Evolutionary conservation across 2,888 invertebrate genomes (phyloP).

Genomic region (Cantharis lateralis): DNA sequence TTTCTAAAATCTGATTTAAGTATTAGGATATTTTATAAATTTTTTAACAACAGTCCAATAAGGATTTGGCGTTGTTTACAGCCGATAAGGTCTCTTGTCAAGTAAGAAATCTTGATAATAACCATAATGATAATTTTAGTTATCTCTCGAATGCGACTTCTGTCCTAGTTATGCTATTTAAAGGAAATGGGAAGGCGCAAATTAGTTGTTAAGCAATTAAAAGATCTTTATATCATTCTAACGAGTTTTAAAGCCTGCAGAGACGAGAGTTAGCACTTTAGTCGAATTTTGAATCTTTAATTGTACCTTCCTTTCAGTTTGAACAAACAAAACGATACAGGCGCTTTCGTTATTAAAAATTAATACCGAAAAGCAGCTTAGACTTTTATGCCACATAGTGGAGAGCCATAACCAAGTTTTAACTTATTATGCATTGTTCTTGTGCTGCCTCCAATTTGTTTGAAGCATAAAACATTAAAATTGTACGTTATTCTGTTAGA

Average conservation of each 20-base stretch:
- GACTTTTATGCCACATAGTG: neutral
- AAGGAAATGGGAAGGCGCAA: conserved; percentile 16
- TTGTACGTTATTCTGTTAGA: conserved; percentile 6
- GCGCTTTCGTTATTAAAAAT: neutral
- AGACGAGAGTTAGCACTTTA: conserved; percentile 8
- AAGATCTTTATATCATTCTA: conserved; percentile 26
- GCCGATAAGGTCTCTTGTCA: neutral
- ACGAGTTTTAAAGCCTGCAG: conserved; percentile 11
- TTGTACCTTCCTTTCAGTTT: neutral
- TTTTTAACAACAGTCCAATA: neutral
- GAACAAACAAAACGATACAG: neutral
- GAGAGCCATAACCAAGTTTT: neutral
- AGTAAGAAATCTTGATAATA: conserved; percentile 19
- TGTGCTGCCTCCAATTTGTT: conserved; percentile 6
- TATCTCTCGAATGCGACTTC: conserved; percentile 27
- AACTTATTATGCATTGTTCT: conserved; percentile 5
- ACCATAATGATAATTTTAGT: conserved; percentile 23
- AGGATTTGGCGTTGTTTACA: neutral
- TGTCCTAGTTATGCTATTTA: conserved; percentile 22
- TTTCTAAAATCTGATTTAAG: neutral
- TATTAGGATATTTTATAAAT: neutral
- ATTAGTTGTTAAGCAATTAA: conserved; percentile 29
- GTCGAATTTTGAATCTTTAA: neutral
- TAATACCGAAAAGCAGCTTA: neutral
- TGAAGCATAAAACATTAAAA: conserved; percentile 8